phyloP scores from a whole-genome alignment of 2,113 vertebrate genomes.

The Anguilla rostrata region DNA sequence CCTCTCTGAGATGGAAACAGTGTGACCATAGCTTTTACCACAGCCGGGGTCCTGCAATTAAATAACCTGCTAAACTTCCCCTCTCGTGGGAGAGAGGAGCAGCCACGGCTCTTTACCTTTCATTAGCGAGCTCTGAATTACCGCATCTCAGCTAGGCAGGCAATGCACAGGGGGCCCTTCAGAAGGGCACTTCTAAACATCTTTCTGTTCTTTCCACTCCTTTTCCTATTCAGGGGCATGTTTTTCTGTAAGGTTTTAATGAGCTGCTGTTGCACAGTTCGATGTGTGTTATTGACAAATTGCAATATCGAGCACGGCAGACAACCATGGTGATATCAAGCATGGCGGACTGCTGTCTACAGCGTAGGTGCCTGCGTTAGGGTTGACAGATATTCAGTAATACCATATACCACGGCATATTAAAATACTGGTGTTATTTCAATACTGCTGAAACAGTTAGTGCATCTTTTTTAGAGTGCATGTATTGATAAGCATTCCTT shows the following conservation, averaged over 20 bases:
- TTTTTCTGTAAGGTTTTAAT: conserved; percentile 34
- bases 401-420: too few relatives aligned
- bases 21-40: conserved; percentile 47
- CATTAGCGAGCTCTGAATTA: neutral
- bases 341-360: too few relatives aligned
- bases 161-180: neutral
- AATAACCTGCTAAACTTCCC: conserved; percentile 32
- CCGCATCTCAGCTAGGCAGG: neutral
- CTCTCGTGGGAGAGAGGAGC: neutral
- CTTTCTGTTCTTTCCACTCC: conserved; percentile 24
- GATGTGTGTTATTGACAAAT: conserved; percentile 14
- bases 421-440: too few relatives aligned
- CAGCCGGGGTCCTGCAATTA: conserved; percentile 48
- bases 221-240: conserved; percentile 6
- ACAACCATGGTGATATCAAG: neutral
- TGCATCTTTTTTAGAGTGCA: too few relatives aligned
- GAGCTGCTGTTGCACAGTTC: conserved; percentile 27
- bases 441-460: too few relatives aligned
- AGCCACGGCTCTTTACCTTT: neutral
- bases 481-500: too few relatives aligned
- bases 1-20: conserved; percentile 42
- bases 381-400: too few relatives aligned
- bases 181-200: neutral
- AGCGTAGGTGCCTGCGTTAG: too few relatives aligned
- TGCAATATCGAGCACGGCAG: neutral